These are phyloP conservation scores for Drosophila austrosaltans DNA, from an alignment of 2,888 invertebrate species.

Conservation along the genomic window DNA sequence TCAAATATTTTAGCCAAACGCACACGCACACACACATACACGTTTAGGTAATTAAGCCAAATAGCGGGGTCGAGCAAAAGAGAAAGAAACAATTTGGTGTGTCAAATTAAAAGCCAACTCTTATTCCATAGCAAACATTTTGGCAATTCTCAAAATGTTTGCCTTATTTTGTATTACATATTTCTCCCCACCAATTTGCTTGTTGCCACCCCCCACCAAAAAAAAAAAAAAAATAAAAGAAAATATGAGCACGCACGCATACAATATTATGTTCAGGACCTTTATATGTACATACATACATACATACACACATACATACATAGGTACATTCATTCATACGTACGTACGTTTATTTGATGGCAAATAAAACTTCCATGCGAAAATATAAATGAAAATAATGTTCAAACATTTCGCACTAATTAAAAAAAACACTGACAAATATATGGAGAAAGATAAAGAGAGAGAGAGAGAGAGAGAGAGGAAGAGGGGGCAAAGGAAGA, in stretches of 20 bases:
- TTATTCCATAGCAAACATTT: conserved; percentile 43
- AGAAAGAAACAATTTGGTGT: conserved; percentile 30
- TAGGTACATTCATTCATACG: conserved; percentile 45
- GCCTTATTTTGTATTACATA: conserved; percentile 53
- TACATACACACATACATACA: conserved; percentile 46
- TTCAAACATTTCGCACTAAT: conserved; percentile 74
- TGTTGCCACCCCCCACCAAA: not conserved
- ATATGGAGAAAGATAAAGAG: not conserved
- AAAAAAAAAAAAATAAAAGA: not conserved
- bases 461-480: conserved; percentile 13
- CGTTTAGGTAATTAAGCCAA: conserved; percentile 41
- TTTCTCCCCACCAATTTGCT: conserved; percentile 12
- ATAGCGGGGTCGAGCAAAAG: not conserved
- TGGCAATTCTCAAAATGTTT: conserved; percentile 38
- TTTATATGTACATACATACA: not conserved
- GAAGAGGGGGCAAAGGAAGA: not conserved
- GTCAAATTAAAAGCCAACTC: conserved; percentile 59
- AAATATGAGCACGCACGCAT: conserved; percentile 8
- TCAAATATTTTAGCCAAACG: too few species aligned
- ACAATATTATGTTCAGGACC: conserved; percentile 6
- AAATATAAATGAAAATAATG: conserved; percentile 67
- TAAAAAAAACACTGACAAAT: conserved; percentile 53
- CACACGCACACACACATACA: conserved; percentile 24
- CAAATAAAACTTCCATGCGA: conserved; percentile 59
- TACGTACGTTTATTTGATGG: conserved; percentile 43